A percentile compares a stretch with the other conserved stretches of the same genome.
Evolutionary conservation across 23 tunicate species (phyloP).

Genomic region (Ascidia mentula): DNA sequence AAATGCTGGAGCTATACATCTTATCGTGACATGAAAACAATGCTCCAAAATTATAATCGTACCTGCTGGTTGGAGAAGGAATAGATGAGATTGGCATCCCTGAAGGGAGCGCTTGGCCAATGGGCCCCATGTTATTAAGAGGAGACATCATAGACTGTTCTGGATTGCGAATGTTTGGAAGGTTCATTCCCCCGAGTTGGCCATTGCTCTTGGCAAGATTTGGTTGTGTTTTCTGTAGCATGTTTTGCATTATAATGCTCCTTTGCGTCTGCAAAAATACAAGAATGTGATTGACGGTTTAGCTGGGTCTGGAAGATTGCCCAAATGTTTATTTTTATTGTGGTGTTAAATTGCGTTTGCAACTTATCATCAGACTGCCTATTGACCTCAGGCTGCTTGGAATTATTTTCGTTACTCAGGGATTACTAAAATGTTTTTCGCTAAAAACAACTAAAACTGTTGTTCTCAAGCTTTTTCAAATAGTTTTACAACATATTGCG

Average conservation of each 20-base stretch:
- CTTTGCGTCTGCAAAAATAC: slow-evolving; percentile 27
- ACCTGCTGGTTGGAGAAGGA: neutral
- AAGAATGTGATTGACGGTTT: neutral
- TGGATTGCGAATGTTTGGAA: slow-evolving; percentile 23
- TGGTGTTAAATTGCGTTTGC: too few species aligned
- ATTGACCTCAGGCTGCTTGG: too few species aligned
- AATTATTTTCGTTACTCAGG: too few species aligned
- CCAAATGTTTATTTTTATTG: too few species aligned
- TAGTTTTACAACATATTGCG: too few species aligned
- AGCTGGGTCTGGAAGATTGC: too few species aligned
- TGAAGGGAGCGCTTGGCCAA: slow-evolving; percentile 48
- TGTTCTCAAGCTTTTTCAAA: too few species aligned
- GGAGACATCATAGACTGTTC: slow-evolving; percentile 60
- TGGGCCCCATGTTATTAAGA: slow-evolving; percentile 43
- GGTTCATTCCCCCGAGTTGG: slow-evolving; percentile 39
- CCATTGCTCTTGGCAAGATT: slow-evolving; percentile 30
- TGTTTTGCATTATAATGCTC: slow-evolving; percentile 60
- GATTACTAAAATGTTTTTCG: too few species aligned
- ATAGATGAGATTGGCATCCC: slow-evolving; percentile 11
- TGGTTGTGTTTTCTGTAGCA: slow-evolving; percentile 68
- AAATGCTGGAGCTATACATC: too few species aligned
- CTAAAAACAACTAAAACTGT: too few species aligned
- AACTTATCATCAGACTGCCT: too few species aligned
- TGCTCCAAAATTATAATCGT: neutral
- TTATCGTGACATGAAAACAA: too few species aligned